Evolutionary conservation across 2,113 vertebrate genomes (phyloP), one percentile per base, ranked within the genome.

Genomic region (Elephantulus edwardii): DNA sequence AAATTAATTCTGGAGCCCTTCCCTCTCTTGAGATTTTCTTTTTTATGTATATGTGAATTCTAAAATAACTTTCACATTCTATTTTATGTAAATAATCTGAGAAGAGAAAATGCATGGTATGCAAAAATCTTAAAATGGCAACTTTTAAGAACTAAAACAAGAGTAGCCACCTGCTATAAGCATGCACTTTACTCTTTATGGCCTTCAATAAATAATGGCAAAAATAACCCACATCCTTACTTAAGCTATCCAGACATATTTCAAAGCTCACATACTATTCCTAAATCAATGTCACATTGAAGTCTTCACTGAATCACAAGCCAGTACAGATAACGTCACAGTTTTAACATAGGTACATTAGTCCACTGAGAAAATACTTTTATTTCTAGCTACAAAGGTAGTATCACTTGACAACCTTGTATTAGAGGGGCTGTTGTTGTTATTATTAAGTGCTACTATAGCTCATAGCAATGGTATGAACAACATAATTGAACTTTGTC

Each of bases 31-130:
- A 20, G 19, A 5, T n/a, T 35, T 38, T 72, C 13, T 77, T 89
- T 89, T 89, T 64, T 4, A 38, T 78, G 33, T 89, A 42, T 33
- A 4, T 16, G 20, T 48, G 3, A 52, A 42, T 92, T 86, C 17
- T 64, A 52, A 50, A 86, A 30, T n/a, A 85, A 82, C 8, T 40
- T 77, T 70, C 70, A 12, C 30, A 66, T 72, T 75, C 38, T 68
- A 62, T 72, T 48, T 13, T 71, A 90, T n/a, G 8, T 38, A 1
- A 64, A 28, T 12, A 17, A 28, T 8, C 19, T 52, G 40, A 85
- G 60, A 86, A 52, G 10, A 81, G 26, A 38, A 94, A 60, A 72
- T 68, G 7, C 42, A 35, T 87, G 20, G 14, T 48, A 10, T 38
- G 24, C 74, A 66, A 60, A 86, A 38, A 38, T 66, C 38, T 30